Evolutionary conservation across 2,113 vertebrate genomes (phyloP).

Genomic region (Pseudorhombus dupliciocellatus): DNA sequence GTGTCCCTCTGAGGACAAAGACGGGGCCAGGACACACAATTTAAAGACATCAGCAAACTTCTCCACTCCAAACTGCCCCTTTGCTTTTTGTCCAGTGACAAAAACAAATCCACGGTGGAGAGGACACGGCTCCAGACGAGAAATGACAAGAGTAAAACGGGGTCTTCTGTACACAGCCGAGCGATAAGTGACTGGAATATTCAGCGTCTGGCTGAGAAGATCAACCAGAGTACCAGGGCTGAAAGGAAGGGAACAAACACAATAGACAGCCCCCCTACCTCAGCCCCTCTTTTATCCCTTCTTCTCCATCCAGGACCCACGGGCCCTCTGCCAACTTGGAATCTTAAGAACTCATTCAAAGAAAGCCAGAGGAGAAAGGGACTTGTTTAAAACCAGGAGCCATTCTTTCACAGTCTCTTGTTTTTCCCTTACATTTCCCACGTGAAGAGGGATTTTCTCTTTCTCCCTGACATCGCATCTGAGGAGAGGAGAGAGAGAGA

Average conservation of each 20-base stretch:
- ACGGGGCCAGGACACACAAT: background rate
- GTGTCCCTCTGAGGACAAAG: slow-evolving; percentile 59
- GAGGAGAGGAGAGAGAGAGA: slow-evolving; percentile 8
- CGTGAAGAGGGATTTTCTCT: slow-evolving; percentile 68
- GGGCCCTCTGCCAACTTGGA: slow-evolving; percentile 80
- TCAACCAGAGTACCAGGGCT: slow-evolving; percentile 70
- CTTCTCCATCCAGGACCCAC: slow-evolving; percentile 72
- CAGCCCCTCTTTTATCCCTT: slow-evolving; percentile 75
- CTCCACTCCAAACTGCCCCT: background rate
- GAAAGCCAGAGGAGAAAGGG: slow-evolving; percentile 72
- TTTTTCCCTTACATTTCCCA: slow-evolving; percentile 73
- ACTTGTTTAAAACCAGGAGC: slow-evolving; percentile 75
- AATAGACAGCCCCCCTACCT: slow-evolving; percentile 71
- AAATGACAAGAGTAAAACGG: slow-evolving; percentile 14
- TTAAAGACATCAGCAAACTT: background rate
- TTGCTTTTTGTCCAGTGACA: background rate
- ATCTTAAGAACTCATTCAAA: slow-evolving; percentile 83
- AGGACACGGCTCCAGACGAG: background rate
- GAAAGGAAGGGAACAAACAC: slow-evolving; percentile 77
- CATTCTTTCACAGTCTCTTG: slow-evolving; percentile 65
- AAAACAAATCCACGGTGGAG: background rate
- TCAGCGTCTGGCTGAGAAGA: slow-evolving; percentile 73
- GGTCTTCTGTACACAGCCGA: slow-evolving; percentile 20
- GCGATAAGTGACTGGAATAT: slow-evolving; percentile 66
- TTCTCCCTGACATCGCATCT: slow-evolving; percentile 66